These are phyloP conservation scores for Chalcosyrphus nemorum DNA, from an alignment of 2,888 invertebrate species.

Conservation along the genomic window DNA sequence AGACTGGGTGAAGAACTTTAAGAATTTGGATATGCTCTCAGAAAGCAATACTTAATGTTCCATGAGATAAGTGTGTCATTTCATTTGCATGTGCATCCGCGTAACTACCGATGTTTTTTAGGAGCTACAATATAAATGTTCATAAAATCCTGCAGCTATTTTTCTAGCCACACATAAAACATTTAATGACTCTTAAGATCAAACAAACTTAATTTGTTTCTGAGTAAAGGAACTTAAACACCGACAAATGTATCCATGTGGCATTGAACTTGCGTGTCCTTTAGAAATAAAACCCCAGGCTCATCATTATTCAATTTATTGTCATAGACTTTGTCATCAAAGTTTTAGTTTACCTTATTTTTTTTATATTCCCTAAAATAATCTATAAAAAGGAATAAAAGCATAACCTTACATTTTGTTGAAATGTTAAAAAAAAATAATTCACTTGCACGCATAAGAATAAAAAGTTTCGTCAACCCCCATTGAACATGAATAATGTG, in stretches of 20 bases:
- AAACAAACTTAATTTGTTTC: neutral
- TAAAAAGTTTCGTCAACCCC: neutral
- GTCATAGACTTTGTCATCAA: slow-evolving; percentile 3
- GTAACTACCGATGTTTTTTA: too few species aligned
- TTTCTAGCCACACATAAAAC: too few species aligned
- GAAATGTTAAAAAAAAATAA: neutral
- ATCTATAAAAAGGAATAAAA: slow-evolving; percentile 11
- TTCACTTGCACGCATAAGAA: neutral
- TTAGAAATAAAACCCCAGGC: neutral
- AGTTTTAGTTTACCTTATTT: slow-evolving; percentile 1
- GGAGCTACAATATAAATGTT: too few species aligned
- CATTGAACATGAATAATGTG: slow-evolving; percentile 11
- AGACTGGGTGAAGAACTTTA: too few species aligned
- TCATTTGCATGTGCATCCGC: too few species aligned
- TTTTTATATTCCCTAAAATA: neutral
- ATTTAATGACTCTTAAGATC: neutral
- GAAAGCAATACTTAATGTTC: too few species aligned
- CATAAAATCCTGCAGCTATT: too few species aligned
- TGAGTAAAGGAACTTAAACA: neutral
- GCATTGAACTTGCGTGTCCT: neutral
- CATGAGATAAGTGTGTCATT: too few species aligned
- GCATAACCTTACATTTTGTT: neutral
- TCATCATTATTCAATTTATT: slow-evolving; percentile 23
- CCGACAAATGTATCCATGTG: neutral
- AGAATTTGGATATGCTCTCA: too few species aligned